These are phyloP conservation scores for Melinopterus prodromus DNA, from an alignment of 2,888 invertebrate genomes.

Conservation along the genomic window DNA sequence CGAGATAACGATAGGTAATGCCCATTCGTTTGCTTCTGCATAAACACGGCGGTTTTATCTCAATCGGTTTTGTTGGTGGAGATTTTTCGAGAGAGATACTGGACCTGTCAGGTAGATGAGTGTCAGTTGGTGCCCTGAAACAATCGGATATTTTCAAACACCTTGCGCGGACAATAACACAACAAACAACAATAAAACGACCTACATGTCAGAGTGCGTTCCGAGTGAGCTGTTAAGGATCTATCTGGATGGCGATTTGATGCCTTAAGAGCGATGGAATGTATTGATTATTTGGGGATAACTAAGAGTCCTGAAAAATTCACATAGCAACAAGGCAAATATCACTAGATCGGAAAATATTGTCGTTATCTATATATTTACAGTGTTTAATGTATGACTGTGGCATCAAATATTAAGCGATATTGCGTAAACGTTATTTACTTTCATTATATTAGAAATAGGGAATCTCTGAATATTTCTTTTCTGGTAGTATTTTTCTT, in stretches of 20 bases:
- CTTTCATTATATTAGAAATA: too few species aligned
- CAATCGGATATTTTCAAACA: conserved; percentile 20
- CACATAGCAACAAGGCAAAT: too few species aligned
- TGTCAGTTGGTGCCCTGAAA: conserved; percentile 24
- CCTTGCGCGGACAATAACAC: conserved; percentile 14
- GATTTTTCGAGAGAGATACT: conserved; percentile 17
- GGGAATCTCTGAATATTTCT: too few species aligned
- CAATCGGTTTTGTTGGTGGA: background rate
- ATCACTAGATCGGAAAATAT: too few species aligned
- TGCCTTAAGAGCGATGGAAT: conserved; percentile 5
- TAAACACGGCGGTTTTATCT: background rate
- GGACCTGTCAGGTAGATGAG: conserved; percentile 18
- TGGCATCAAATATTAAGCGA: too few species aligned
- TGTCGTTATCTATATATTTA: too few species aligned
- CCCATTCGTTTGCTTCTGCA: background rate
- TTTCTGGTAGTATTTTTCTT: too few species aligned
- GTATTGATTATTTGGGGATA: background rate
- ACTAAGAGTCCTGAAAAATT: background rate
- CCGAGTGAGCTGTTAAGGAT: background rate
- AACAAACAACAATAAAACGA: conserved; percentile 17
- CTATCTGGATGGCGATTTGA: background rate
- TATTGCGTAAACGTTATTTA: too few species aligned
- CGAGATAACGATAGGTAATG: background rate
- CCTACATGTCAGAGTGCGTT: conserved; percentile 14
- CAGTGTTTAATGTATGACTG: too few species aligned